Evolutionary conservation across 1,140 invertebrate species (phyloP), one percentile per base, ranked within the genome.

Genomic region (Melipona quadrifasciata): DNA sequence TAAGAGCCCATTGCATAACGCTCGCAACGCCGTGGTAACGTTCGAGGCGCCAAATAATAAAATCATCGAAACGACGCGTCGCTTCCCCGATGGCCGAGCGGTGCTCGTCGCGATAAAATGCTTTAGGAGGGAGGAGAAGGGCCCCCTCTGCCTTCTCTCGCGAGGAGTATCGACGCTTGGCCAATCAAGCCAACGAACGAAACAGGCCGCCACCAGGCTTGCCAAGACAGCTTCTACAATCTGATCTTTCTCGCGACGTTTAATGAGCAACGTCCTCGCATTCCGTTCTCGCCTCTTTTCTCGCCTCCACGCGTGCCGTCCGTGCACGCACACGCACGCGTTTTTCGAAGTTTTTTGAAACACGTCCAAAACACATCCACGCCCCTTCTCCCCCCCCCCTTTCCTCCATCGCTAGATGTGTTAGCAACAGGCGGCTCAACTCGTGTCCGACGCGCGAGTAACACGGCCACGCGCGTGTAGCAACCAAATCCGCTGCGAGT

Each of bases 211-310:
- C 89, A 85, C 67, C 85, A 83, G 81, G 67, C 74, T 87, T 77
- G 79, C 77, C 76, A 68, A 76, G 68, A 34, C 79, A 82, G 64
- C 86, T 73, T 79, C 74, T 65, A 89, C 85, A 92, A 93, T 93
- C 91, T 90, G 91, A 93, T 93, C 74, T 77, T 87, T 89, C 39
- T 47, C 39, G 39, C 83, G 84, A 89, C 89, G 85, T 88, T 89
- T 93, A 93, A 93, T 92, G 91, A 93, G 91, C 87, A 87, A 88
- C 86, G 84, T 89, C 87, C 79, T 84, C 68, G 80, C 91, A 91
- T 92, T 90, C 87, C 87, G 76, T 91, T 90, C 91, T 91, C 90
- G 87, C 87, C 87, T 91, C 85, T 76, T 31, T 73, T 64, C 61
- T 34, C 68, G 27, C 84, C 80, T 85, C 80, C 84, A 87, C 85